Conservation (phyloP, 1,140 invertebrate genomes). For the Bombyx mandarina region DNA sequence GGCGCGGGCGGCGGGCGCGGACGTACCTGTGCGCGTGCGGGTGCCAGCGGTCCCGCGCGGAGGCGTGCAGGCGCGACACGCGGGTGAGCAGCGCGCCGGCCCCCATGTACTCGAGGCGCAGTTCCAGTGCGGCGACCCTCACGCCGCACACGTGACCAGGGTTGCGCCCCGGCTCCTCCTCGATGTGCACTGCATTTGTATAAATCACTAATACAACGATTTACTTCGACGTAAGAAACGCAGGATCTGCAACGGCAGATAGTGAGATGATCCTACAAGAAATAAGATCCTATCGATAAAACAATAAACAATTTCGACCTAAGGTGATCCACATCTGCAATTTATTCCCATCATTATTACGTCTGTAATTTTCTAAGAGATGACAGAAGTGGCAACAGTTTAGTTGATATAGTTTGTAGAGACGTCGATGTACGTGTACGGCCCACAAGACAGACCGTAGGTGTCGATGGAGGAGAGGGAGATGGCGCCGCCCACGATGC, state of each 20-base stretch:
- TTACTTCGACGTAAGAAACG: too few species aligned
- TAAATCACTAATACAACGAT: too few species aligned
- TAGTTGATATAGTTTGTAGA: too few species aligned
- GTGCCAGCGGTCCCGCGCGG: constrained; percentile 87
- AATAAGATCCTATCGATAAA: too few species aligned
- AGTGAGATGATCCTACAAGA: too few species aligned
- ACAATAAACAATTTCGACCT: too few species aligned
- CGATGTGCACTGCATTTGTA: constrained; percentile 77
- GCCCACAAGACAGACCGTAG: constrained; percentile 70
- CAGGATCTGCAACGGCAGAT: too few species aligned
- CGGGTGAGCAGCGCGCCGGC: constrained; percentile 92
- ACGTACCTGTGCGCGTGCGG: constrained; percentile 6
- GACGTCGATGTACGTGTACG: background rate
- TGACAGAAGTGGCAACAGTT: too few species aligned
- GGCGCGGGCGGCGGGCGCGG: background rate
- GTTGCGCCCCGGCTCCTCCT: constrained; percentile 90
- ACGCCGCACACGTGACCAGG: constrained; percentile 91
- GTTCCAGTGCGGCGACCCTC: constrained; percentile 87
- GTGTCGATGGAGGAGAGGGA: constrained; percentile 92
- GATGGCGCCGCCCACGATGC: constrained; percentile 95
- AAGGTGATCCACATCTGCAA: too few species aligned
- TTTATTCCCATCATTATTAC: too few species aligned
- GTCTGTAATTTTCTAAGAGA: too few species aligned
- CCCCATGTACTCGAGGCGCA: constrained; percentile 96
- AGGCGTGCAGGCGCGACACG: constrained; percentile 85